Base-by-base conservation (phyloP, 2,797 vertebrate genomes). In the Labroides dimidiatus region DNA sequence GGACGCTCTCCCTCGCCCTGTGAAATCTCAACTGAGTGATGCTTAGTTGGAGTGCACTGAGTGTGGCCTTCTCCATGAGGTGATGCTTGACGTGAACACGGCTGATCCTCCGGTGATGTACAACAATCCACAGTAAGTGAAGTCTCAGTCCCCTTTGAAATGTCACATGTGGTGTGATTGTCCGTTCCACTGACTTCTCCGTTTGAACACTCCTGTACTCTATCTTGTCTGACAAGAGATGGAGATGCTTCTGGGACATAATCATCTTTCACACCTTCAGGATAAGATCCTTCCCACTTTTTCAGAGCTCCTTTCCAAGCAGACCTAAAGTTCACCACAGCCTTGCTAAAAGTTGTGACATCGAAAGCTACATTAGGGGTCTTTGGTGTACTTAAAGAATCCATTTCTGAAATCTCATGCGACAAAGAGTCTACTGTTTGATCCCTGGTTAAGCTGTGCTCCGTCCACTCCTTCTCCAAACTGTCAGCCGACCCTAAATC, bases 241-340 rank as follows among this genome's bases (percentile, higher is more conserved):
- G 81, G 78, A 30, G 88, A 87, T 55, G 89, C 82, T 41, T 92
- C 87, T 37, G 85, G 91, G 19, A 86, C 92, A 68, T 52, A 56
- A 12, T 91, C 93, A 65, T 94, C 93, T 72, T 93, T 85, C 50
- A 88, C 79, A 59, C 72, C 90, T 66, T 96, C 94, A 11, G 90
- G 75, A 76, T 88, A 92, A 14, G 89, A 89, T 2, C 87, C 91
- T 20, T 97, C 96, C 68, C 96, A 81, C 70, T 96, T 97, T 81
- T 94, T 95, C 84, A 98, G 95, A 30, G 96, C 96, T 16, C 96
- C 95, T 69, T 94, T 96, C 37, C 98, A 89, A 75, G 95, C 95
- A 0, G 95, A 96, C 55, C 92, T 90, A 64, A 98, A 97, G 41
- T 94, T 95, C 41, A 96, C 50, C 71, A 97, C 94, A 11, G 96